A percentile compares a stretch with the other conserved stretches of the same genome.
Evolutionary conservation across 2,888 invertebrate species (phyloP).

Genomic region (Gerris lacustris): DNA sequence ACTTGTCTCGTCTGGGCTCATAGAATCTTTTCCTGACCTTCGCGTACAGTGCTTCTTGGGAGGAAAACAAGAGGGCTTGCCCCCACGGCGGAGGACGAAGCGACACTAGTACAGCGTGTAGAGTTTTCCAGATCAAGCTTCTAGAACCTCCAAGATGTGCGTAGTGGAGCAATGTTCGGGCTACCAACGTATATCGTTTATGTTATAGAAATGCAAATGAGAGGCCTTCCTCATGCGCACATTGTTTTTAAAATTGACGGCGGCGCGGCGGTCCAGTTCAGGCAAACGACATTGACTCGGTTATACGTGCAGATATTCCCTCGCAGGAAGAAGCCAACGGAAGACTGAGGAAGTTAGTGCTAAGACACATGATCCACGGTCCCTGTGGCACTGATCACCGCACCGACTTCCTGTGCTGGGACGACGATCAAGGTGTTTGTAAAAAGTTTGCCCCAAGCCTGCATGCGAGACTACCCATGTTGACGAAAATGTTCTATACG

Average conservation of each 20-base stretch:
- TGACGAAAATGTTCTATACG: too few species aligned
- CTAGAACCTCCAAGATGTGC: too few species aligned
- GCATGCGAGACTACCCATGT: background rate
- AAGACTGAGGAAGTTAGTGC: background rate
- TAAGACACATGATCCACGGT: constrained; percentile 17
- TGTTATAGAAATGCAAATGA: too few species aligned
- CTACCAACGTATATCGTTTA: too few species aligned
- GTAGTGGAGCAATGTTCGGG: too few species aligned
- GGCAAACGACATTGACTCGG: constrained; percentile 18
- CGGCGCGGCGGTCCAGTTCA: constrained; percentile 20
- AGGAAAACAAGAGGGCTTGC: too few species aligned
- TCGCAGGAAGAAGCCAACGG: background rate
- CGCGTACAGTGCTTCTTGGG: too few species aligned
- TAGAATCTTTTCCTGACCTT: too few species aligned
- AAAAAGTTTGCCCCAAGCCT: background rate
- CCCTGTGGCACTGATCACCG: constrained; percentile 9
- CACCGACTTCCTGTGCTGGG: background rate
- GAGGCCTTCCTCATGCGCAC: too few species aligned
- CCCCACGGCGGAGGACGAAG: too few species aligned
- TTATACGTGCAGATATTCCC: constrained; percentile 21
- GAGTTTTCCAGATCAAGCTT: too few species aligned
- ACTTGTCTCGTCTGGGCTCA: constrained; percentile 18
- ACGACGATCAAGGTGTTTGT: background rate
- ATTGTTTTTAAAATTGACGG: constrained; percentile 15
- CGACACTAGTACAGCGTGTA: too few species aligned